phyloP scores from a whole-genome alignment of 1,140 invertebrate genomes.

The Steinernema khuongi region DNA sequence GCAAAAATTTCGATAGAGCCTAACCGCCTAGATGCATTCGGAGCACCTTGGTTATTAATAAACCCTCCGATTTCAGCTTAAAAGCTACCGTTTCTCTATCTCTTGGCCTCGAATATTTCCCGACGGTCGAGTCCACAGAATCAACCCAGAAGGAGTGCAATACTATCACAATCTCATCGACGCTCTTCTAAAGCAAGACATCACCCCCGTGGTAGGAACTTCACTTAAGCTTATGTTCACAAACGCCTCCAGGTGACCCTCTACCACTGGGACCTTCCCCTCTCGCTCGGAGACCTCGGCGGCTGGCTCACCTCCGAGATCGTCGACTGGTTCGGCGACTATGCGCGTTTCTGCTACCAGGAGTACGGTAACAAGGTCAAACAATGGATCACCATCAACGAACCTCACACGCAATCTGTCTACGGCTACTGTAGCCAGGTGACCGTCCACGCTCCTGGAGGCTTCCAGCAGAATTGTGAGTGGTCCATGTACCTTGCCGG shows the following conservation, averaged over 20 bases:
- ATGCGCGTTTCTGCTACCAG: conserved; percentile 59
- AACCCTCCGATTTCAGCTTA: conserved; percentile 12
- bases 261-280: conserved; percentile 63
- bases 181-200: conserved; percentile 64
- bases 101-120: conserved; percentile 69
- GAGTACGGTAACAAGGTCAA: conserved; percentile 52
- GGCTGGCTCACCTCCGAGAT: conserved; percentile 64
- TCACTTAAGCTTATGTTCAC: neutral
- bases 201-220: conserved; percentile 65
- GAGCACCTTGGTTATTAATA: too few relatives aligned
- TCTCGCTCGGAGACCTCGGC: conserved; percentile 59
- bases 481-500: neutral
- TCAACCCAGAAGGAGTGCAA: conserved; percentile 66
- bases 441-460: neutral
- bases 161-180: conserved; percentile 69
- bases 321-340: conserved; percentile 62
- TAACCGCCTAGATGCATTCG: too few relatives aligned
- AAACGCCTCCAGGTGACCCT: conserved; percentile 61
- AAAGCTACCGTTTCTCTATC: conserved; percentile 69
- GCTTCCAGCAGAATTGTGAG: neutral
- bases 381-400: conserved; percentile 1
- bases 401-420: neutral
- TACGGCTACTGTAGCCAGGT: conserved; percentile 9
- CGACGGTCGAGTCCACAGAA: conserved; percentile 62
- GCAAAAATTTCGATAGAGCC: too few relatives aligned